These are phyloP conservation scores for Periphyllus acericola DNA, from an alignment of 2,888 invertebrate species.

Conservation along the genomic window DNA sequence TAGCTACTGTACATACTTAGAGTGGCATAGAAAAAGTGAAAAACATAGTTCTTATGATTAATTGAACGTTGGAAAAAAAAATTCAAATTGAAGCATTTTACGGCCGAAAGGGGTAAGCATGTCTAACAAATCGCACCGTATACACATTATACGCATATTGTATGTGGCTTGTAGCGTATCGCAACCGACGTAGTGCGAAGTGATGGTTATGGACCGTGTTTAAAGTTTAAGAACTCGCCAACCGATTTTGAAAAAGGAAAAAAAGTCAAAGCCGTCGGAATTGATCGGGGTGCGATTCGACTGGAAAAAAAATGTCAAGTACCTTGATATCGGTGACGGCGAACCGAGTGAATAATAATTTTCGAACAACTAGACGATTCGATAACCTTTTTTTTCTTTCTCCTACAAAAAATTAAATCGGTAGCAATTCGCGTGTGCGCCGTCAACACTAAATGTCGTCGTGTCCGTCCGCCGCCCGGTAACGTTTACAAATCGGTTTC, in stretches of 20 bases:
- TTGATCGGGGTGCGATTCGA: neutral
- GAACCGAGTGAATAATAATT: neutral
- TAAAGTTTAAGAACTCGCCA: neutral
- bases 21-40: no score
- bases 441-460: neutral
- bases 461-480: neutral
- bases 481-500: neutral
- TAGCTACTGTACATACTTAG: no score
- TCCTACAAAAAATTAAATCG: neutral
- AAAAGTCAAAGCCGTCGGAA: neutral
- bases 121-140: no score
- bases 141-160: no score
- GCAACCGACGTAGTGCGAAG: no score
- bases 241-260: neutral
- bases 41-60: no score
- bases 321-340: neutral
- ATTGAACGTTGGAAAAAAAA: no score
- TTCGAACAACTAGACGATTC: neutral
- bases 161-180: no score
- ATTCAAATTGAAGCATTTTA: no score
- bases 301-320: neutral
- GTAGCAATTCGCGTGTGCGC: neutral
- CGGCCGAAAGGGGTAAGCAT: no score
- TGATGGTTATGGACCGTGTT: no score
- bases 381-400: neutral